Base-by-base conservation (phyloP, 2,113 vertebrate genomes). In the Odobenus rosmarus region DNA sequence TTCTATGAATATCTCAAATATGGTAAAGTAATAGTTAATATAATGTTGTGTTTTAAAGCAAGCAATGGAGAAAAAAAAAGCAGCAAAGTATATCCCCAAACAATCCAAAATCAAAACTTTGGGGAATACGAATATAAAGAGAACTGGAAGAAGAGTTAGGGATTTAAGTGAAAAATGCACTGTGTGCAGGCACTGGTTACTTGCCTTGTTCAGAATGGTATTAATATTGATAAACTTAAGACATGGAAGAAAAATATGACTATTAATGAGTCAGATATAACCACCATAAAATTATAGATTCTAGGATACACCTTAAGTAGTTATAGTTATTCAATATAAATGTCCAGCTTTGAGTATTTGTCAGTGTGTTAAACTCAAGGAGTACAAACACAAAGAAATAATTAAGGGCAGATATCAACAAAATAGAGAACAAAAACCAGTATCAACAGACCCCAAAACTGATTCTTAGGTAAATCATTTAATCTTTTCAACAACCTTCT, bases 381-480 rank as follows among this genome's bases (percentile, higher is more conserved):
- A 88, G 24, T 49, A 10, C 23, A 96, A 95, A 11, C 51, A 83
- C 33, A 90, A 62, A 90, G 7, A 88, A 82, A 55, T n/a, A 81
- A 81, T 62, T 55, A 88, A 71, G 26, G 53, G 31, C 19, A 62
- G 53, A 57, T 69, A 90, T 7, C 12, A 90, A 74, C 24, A 80
- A 83, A 88, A 64, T 2, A 77, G 82, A 88, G 28, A 92, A 96
- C 26, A 77, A 87, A 90, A 69, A 61, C 12, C 31, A 84, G 77
- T 42, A 94, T 51, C 80, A 81, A 81, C 1, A 72, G 16, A 88
- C 8, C 9, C 24, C 90, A 91, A 62, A 86, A 19, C 21, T n/a
- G 31, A 64, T 15, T 85, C 69, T 81, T 53, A 92, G 31, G 74
- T 42, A 93, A 87, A 24, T 59, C 46, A 96, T 87, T 93, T 91